Conservation (phyloP, 2,797 vertebrate genomes). For the Xenentodon cancila region DNA sequence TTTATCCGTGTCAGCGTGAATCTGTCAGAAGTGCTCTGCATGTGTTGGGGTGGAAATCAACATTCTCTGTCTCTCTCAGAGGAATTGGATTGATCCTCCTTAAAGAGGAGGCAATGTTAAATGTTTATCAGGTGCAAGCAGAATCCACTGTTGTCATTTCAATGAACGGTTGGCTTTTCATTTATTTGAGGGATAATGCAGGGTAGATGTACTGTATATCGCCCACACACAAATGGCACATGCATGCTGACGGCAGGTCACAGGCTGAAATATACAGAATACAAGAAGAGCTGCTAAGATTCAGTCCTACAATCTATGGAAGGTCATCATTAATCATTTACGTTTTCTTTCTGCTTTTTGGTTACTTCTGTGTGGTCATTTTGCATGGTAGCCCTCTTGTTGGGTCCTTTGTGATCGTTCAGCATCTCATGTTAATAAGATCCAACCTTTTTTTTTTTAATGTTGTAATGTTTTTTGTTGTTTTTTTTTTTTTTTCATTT, state of each 20-base stretch:
- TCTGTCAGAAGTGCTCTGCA: constrained; percentile 55
- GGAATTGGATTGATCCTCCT: constrained; percentile 58
- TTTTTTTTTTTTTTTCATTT: too few species aligned
- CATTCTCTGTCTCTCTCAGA: constrained; percentile 49
- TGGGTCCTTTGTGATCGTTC: background rate
- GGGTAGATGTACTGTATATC: constrained; percentile 41
- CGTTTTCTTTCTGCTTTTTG: background rate
- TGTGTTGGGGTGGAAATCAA: constrained; percentile 45
- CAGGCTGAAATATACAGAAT: constrained; percentile 19
- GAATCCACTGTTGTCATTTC: constrained; percentile 46
- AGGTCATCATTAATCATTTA: too few species aligned
- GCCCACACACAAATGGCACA: constrained; percentile 15
- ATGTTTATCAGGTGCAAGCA: constrained; percentile 63
- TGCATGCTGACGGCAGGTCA: constrained; percentile 33
- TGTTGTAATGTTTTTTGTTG: too few species aligned
- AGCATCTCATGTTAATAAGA: background rate
- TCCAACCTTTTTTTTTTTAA: too few species aligned
- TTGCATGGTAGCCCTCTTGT: background rate
- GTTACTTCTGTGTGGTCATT: background rate
- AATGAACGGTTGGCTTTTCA: constrained; percentile 41
- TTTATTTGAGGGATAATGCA: constrained; percentile 48
- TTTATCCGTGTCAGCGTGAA: constrained; percentile 56
- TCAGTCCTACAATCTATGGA: too few species aligned
- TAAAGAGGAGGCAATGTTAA: constrained; percentile 49
- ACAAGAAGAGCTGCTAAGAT: background rate